Evolutionary conservation across 2,113 vertebrate genomes (phyloP).

Genomic region (Actenoides lindsayi): DNA sequence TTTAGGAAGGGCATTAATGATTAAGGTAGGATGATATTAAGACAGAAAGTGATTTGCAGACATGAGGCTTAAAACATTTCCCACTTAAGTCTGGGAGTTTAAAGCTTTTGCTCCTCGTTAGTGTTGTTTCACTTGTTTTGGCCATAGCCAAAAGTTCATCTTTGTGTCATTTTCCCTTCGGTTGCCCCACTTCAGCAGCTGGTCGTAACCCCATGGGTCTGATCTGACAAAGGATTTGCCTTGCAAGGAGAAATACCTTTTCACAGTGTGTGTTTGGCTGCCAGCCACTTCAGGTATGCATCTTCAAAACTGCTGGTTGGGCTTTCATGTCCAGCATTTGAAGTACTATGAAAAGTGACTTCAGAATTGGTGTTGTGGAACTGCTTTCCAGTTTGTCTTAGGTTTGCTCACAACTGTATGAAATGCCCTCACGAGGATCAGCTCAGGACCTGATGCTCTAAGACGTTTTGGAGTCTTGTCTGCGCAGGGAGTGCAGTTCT

Average conservation of each 20-base stretch:
- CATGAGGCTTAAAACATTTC: not conserved
- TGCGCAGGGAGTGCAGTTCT: not conserved
- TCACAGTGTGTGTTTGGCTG: not conserved
- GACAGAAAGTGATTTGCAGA: not conserved
- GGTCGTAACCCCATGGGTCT: not conserved
- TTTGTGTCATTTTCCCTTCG: not conserved
- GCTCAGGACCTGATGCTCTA: not conserved
- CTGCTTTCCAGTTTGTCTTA: not conserved
- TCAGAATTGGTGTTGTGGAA: not conserved
- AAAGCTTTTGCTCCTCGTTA: not conserved
- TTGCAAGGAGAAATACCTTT: not conserved
- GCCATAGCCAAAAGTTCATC: not conserved
- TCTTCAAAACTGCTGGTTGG: not conserved
- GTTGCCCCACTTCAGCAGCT: not conserved
- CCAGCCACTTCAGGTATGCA: not conserved
- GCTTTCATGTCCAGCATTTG: not conserved
- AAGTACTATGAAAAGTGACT: not conserved
- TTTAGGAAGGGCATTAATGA: not conserved
- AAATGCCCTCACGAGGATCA: not conserved
- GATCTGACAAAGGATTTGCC: not conserved
- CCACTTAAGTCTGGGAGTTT: not conserved
- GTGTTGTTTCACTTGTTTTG: not conserved
- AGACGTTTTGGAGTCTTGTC: accelerated
- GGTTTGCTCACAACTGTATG: not conserved
- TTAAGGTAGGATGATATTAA: not conserved